Conservation (phyloP, 92 coral and sea anemone genomes). For the Metridium senile region DNA sequence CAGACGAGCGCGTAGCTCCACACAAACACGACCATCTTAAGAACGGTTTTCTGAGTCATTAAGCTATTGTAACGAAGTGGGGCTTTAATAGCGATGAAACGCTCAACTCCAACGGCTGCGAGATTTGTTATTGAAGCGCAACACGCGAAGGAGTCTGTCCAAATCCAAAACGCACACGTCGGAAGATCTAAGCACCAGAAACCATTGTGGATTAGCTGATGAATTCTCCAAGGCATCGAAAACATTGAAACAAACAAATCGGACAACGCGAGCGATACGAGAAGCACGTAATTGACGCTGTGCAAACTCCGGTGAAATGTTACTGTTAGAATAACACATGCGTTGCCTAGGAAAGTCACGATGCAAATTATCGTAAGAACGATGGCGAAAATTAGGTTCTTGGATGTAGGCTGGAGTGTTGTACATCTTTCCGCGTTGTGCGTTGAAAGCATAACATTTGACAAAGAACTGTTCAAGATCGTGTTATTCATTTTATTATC, state of each 20-base stretch:
- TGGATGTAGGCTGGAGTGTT: slow-evolving; percentile 34
- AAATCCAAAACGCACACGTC: slow-evolving; percentile 74
- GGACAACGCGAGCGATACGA: slow-evolving; percentile 77
- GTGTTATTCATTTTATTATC: neutral
- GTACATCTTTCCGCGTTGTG: neutral
- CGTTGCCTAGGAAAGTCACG: slow-evolving; percentile 63
- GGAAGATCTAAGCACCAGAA: slow-evolving; percentile 64
- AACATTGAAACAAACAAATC: slow-evolving; percentile 74
- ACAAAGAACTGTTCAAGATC: neutral
- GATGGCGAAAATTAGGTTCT: slow-evolving; percentile 44
- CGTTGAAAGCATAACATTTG: neutral
- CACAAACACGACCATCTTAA: slow-evolving; percentile 51
- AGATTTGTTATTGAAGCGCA: slow-evolving; percentile 79
- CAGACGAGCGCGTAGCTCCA: slow-evolving; percentile 68
- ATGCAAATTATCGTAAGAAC: slow-evolving; percentile 53
- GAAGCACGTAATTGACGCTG: slow-evolving; percentile 67
- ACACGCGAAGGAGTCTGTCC: slow-evolving; percentile 81
- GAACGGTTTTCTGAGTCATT: slow-evolving; percentile 54
- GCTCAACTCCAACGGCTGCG: slow-evolving; percentile 76
- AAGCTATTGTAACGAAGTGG: slow-evolving; percentile 67
- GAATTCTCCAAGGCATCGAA: slow-evolving; percentile 77
- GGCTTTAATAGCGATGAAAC: slow-evolving; percentile 73
- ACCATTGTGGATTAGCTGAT: slow-evolving; percentile 53
- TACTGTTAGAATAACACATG: slow-evolving; percentile 63
- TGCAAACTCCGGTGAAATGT: slow-evolving; percentile 52